Conservation (phyloP, 1,140 invertebrate genomes). For the Ectropis grisescens region DNA sequence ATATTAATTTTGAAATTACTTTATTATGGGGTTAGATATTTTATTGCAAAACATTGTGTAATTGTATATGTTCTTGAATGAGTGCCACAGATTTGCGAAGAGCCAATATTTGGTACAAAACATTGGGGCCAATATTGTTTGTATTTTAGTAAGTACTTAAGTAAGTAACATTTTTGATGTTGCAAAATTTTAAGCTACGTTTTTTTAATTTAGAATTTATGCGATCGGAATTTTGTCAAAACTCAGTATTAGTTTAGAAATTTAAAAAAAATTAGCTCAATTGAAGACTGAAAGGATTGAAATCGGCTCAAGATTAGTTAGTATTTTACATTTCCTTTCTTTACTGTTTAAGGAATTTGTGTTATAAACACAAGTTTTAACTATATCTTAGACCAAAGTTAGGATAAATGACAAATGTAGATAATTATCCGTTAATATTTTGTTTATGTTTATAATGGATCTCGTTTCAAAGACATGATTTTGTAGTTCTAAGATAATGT, state of each 20-base stretch:
- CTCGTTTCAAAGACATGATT: slow-evolving; percentile 11
- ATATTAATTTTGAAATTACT: no score
- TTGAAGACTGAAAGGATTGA: slow-evolving; percentile 17
- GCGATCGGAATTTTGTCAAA: no score
- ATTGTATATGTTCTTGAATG: no score
- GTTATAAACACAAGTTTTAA: slow-evolving; percentile 9
- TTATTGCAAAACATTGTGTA: no score
- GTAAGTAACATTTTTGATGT: no score
- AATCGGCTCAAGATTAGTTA: slow-evolving; percentile 11
- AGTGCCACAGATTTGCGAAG: not conserved
- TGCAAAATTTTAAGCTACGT: no score
- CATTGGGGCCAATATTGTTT: no score
- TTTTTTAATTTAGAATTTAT: no score
- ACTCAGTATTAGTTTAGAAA: not conserved
- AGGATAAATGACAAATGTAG: slow-evolving; percentile 4
- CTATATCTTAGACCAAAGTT: no score
- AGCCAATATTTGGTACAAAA: no score
- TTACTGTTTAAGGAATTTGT: not conserved
- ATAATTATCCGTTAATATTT: slow-evolving; percentile 2
- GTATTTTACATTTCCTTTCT: not conserved
- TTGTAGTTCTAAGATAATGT: slow-evolving; percentile 6
- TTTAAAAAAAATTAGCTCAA: slow-evolving; percentile 17
- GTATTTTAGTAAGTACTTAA: no score
- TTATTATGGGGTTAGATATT: no score
- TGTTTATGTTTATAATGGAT: slow-evolving; percentile 13